Conservation (phyloP, 2,113 vertebrate species). For the Boulengeromyrus knoepffleri region DNA sequence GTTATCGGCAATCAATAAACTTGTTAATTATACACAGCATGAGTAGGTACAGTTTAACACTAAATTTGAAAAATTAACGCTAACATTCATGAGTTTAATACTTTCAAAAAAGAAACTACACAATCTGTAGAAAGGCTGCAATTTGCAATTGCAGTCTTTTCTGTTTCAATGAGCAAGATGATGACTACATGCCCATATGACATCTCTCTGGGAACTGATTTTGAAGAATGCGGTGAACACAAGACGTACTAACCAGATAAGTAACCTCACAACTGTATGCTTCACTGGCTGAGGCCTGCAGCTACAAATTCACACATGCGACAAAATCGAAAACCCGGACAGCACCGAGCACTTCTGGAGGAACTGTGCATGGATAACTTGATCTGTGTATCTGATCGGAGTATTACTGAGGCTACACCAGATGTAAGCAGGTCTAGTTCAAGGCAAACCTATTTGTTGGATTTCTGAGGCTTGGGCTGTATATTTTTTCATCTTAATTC, state of each 20-base stretch:
- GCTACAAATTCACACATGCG: neutral
- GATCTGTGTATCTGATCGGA: neutral
- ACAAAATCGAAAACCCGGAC: neutral
- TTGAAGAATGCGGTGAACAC: neutral
- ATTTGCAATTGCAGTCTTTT: neutral
- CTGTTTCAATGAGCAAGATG: neutral
- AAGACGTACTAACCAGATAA: neutral
- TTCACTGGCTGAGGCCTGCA: neutral
- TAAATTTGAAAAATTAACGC: neutral
- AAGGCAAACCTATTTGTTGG: slow-evolving; percentile 47
- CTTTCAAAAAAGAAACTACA: neutral
- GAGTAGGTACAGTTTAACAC: neutral
- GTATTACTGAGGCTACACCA: neutral
- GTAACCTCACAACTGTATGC: neutral
- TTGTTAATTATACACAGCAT: neutral
- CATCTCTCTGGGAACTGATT: neutral
- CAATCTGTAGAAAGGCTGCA: neutral
- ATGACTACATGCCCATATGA: neutral
- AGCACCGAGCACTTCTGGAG: neutral
- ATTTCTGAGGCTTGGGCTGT: slow-evolving; percentile 97
- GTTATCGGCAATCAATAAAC: neutral
- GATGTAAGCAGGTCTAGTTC: neutral
- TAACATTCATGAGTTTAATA: neutral
- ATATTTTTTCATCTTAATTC: slow-evolving; percentile 69
- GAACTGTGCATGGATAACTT: neutral